Percentiles rank a stretch among this genome's conserved stretches.
Evolutionary conservation across 2,113 vertebrate species (phyloP).

Genomic region (Ondatra zibethicus): DNA sequence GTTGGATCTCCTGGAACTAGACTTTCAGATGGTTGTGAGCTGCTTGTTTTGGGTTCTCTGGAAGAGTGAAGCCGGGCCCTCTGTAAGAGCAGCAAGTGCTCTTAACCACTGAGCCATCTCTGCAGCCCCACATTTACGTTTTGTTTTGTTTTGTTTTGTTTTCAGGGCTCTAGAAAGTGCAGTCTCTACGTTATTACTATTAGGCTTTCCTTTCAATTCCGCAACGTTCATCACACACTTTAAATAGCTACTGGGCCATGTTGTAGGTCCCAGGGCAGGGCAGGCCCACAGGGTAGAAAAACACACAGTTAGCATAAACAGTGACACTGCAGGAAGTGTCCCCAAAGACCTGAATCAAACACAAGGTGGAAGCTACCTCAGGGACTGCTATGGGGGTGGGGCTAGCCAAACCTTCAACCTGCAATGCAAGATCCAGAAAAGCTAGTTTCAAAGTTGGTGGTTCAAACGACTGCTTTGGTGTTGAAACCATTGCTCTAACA

Average conservation of each 20-base stretch:
- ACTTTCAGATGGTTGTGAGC: neutral
- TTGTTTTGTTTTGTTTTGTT: no score
- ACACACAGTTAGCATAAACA: neutral
- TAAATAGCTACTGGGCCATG: neutral
- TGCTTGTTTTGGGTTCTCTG: neutral
- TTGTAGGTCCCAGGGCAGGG: neutral
- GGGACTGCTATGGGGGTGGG: no score
- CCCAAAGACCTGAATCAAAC: neutral
- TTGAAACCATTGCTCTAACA: neutral
- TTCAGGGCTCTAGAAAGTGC: neutral
- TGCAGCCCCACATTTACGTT: neutral
- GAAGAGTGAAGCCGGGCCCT: neutral
- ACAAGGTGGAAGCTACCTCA: neutral
- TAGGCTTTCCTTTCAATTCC: neutral
- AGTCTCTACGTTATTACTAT: neutral
- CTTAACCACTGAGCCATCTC: neutral
- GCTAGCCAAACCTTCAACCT: neutral
- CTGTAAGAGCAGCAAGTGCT: neutral
- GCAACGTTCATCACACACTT: neutral
- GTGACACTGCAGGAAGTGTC: neutral
- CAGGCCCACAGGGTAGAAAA: neutral
- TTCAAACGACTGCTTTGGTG: neutral
- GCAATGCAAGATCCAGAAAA: neutral
- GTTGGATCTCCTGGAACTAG: neutral
- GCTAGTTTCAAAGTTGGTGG: neutral